Evolutionary conservation across 2,888 invertebrate species (phyloP).

Genomic region (Dorcus parallelipipedus): DNA sequence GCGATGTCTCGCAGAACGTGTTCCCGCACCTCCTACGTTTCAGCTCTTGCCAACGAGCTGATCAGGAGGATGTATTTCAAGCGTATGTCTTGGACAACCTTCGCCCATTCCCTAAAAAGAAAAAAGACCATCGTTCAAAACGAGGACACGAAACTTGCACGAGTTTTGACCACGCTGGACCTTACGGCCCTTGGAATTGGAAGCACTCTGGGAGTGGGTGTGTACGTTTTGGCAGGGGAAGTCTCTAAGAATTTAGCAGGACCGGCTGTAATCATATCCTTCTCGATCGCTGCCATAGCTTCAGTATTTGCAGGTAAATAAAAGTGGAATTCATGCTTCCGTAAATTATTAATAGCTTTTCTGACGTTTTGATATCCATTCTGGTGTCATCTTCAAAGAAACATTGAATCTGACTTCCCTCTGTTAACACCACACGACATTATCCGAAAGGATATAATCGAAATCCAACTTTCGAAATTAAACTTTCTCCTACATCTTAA

Average conservation of each 20-base stretch:
- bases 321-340: neutral
- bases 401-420: no score
- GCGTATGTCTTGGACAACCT: conserved; percentile 28
- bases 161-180: conserved; percentile 78
- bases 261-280: conserved; percentile 82
- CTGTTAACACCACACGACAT: no score
- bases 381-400: no score
- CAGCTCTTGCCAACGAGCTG: no score
- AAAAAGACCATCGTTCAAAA: conserved; percentile 48
- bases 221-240: conserved; percentile 84
- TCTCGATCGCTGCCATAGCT: conserved; percentile 86
- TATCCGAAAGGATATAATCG: no score
- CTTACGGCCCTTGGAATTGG: conserved; percentile 80
- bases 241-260: conserved; percentile 80
- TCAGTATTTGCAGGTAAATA: conserved; percentile 79
- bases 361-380: no score
- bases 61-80: neutral
- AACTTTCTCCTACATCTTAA: no score
- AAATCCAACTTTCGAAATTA: no score
- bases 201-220: conserved; percentile 83
- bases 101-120: conserved; percentile 40
- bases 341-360: no score
- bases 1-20: no score
- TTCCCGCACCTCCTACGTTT: no score
- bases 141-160: conserved; percentile 55